These are phyloP conservation scores for Plutomurus gul DNA, from an alignment of 1,140 invertebrate genomes.

Conservation along the genomic window DNA sequence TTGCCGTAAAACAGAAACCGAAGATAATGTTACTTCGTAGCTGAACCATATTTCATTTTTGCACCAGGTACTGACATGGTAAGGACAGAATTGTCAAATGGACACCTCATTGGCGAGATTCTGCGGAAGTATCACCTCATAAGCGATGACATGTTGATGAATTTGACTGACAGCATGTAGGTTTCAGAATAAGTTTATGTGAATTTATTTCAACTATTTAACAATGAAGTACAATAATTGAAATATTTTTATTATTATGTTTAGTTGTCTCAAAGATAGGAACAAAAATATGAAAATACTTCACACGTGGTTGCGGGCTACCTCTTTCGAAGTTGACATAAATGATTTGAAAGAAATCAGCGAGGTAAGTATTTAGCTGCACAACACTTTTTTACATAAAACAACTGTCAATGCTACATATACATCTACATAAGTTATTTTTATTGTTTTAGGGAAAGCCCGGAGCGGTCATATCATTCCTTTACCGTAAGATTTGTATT, in stretches of 20 bases:
- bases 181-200: neutral
- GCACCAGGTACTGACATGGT: neutral
- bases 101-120: conserved; percentile 32
- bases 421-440: neutral
- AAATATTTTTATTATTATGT: neutral
- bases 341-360: neutral
- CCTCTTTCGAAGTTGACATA: neutral
- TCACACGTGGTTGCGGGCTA: neutral
- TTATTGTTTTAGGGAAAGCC: neutral
- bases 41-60: too few species aligned
- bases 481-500: too few species aligned
- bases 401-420: neutral
- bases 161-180: conserved; percentile 9
- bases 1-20: neutral
- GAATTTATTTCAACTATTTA: neutral
- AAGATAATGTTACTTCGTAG: neutral
- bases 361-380: neutral
- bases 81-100: conserved; percentile 14
- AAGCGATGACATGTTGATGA: conserved; percentile 28
- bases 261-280: neutral
- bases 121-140: conserved; percentile 35
- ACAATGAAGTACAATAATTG: neutral
- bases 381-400: neutral
- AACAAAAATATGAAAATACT: conserved; percentile 36
- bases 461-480: conserved; percentile 10